Evolutionary conservation across 2,113 vertebrate genomes (phyloP).

Genomic region (Rhineura floridana): DNA sequence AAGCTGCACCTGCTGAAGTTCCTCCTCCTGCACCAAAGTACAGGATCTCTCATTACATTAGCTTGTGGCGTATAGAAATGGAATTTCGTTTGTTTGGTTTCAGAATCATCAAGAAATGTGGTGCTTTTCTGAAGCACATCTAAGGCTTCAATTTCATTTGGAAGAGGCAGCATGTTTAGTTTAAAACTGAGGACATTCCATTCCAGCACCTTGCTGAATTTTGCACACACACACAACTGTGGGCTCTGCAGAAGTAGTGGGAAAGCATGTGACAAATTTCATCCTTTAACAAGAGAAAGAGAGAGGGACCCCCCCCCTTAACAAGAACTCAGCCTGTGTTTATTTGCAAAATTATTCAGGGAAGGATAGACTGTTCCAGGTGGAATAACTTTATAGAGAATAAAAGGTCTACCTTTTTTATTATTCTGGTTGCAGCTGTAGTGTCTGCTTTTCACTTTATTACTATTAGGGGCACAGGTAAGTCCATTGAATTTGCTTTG

Average conservation of each 20-base stretch:
- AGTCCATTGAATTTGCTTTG: conserved; percentile 44
- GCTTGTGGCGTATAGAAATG: not conserved
- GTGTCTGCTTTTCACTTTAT: conserved; percentile 33
- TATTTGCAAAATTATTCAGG: conserved; percentile 28
- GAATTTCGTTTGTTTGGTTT: not conserved
- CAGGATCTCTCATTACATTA: too few relatives aligned
- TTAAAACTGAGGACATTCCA: not conserved
- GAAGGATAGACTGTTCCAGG: not conserved
- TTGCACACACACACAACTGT: not conserved
- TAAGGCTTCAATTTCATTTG: not conserved
- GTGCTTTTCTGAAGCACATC: not conserved
- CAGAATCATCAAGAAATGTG: not conserved
- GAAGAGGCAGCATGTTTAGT: not conserved
- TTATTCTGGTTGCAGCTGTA: conserved; percentile 13
- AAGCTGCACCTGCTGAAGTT: not conserved
- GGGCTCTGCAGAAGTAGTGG: conserved; percentile 10
- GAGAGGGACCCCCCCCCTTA: not conserved
- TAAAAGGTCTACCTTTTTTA: conserved; percentile 1
- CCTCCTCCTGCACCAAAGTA: not conserved
- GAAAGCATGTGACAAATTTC: not conserved
- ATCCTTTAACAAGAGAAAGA: conserved; percentile 1
- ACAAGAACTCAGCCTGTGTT: not conserved
- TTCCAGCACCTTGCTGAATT: not conserved
- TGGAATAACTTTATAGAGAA: not conserved
- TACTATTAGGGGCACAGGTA: conserved; percentile 33